Evolutionary conservation across 2,888 invertebrate genomes (phyloP), one percentile per base, ranked within the genome.

Genomic region (Dusona sp.): DNA sequence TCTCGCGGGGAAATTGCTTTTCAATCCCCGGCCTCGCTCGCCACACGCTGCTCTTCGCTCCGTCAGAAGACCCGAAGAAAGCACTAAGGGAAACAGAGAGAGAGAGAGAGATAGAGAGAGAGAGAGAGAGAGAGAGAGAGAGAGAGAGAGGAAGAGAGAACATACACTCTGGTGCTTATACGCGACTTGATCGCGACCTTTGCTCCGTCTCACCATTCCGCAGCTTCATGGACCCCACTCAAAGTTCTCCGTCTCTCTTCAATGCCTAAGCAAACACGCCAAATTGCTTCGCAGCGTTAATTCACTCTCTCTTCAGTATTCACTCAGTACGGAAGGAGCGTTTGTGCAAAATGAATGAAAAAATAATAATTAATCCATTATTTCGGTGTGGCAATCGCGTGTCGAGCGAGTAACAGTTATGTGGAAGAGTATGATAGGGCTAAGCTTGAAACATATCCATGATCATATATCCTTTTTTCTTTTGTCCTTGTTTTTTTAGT

Each of bases 1-100:
- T 87, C 87, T 84, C 77, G 88, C 93, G 94, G 94, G 93, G 94
- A 94, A 94, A 94, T 94, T 94, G 94, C 94, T 94, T 94, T 94
- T 94, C 94, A 94, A 94, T 94, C 94, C 94, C 94, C 92, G 92
- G 79, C 81, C 65, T 57, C 83, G 74, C 87, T 72, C 83, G 83
- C 73, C 83, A 80, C 86, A 81, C 85, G 75, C 87, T 84, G 79
- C 88, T 88, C 86, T 80, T 87, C 88, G 72, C 85, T 89, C 83
- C 88, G 72, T 78, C 80, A 74, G 70, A 74, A 73, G 73, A 48
- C 64, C 67, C n/a, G 72, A 36, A 70, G 70, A 79, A 61, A 79
- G 65, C 77, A 65, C 65, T 61, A 16, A 29, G 42, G 16, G 8
- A 74, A n/a, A 7, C 29, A 22, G 64, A 42, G 77, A 51, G 11